Evolutionary conservation across 2,888 invertebrate genomes (phyloP).

Genomic region (Agonopterix heracliana): DNA sequence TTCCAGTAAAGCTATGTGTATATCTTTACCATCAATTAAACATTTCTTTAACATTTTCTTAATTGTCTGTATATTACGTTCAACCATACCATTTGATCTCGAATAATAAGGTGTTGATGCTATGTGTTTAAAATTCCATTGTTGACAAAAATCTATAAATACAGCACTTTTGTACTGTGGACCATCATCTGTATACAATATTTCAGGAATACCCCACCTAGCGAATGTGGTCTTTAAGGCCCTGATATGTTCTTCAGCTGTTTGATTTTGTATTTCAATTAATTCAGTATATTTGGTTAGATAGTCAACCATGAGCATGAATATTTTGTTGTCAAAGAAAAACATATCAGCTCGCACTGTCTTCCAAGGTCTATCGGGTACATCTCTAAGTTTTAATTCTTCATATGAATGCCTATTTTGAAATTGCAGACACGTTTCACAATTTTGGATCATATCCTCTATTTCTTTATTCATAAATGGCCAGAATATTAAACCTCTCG

Average conservation of each 20-base stretch:
- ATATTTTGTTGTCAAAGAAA: slow-evolving; percentile 5
- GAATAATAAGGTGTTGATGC: slow-evolving; percentile 3
- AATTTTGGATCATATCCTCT: slow-evolving; percentile 6
- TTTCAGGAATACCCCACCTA: slow-evolving; percentile 5
- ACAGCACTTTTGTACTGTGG: slow-evolving; percentile 1
- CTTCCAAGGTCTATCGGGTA: slow-evolving; percentile 3
- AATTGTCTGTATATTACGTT: slow-evolving; percentile 5
- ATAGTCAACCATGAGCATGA: slow-evolving; percentile 5
- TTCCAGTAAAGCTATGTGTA: slow-evolving; percentile 7
- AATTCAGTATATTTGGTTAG: slow-evolving; percentile 6
- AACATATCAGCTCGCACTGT: slow-evolving; percentile 8
- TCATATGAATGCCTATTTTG: slow-evolving; percentile 2
- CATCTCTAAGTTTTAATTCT: slow-evolving; percentile 2
- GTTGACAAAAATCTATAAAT: slow-evolving; percentile 4
- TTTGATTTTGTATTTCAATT: slow-evolving; percentile 4
- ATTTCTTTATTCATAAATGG: slow-evolving; percentile 8
- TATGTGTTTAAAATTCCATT: background rate
- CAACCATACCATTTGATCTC: slow-evolving; percentile 5
- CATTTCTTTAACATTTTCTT: slow-evolving; percentile 8
- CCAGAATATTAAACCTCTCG: slow-evolving; percentile 5
- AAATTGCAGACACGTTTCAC: slow-evolving; percentile 3
- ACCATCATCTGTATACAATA: slow-evolving; percentile 5
- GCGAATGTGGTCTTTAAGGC: slow-evolving; percentile 5
- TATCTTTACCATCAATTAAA: slow-evolving; percentile 2
- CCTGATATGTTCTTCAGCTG: slow-evolving; percentile 1